A percentile compares a stretch with the other conserved stretches of the same genome.
These are phyloP conservation scores for Barnardius zonarius DNA, from an alignment of 2,113 vertebrate species.

Conservation along the genomic window DNA sequence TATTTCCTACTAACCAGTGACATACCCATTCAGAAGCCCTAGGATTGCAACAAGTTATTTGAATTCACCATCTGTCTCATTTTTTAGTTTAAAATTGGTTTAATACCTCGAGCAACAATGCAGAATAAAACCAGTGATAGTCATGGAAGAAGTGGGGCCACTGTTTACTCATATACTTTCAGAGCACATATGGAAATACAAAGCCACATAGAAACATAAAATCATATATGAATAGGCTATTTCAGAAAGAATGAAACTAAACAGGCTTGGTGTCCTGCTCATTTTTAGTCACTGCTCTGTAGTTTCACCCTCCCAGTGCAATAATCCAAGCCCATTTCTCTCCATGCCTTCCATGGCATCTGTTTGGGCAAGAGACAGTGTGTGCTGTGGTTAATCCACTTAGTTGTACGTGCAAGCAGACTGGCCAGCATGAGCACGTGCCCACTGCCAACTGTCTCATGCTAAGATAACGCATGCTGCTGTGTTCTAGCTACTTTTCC, in stretches of 20 bases:
- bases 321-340: not conserved
- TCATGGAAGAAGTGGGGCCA: not conserved
- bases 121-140: not conserved
- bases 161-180: not conserved
- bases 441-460: not conserved
- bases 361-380: not conserved
- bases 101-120: not conserved
- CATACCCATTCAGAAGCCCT: not conserved
- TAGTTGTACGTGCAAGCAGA: not conserved
- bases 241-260: not conserved
- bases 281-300: not conserved
- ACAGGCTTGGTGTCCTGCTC: not conserved
- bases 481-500: not conserved
- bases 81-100: not conserved
- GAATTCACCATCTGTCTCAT: not conserved
- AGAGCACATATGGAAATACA: not conserved
- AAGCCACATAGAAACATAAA: not conserved
- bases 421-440: not conserved
- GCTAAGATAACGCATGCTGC: not conserved
- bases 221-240: not conserved
- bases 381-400: not conserved
- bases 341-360: not conserved
- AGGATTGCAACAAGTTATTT: not conserved
- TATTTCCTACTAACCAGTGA: not conserved
- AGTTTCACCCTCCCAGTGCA: not conserved